phyloP scores from a whole-genome alignment of 2,113 vertebrate genomes.

The Alouatta palliata region DNA sequence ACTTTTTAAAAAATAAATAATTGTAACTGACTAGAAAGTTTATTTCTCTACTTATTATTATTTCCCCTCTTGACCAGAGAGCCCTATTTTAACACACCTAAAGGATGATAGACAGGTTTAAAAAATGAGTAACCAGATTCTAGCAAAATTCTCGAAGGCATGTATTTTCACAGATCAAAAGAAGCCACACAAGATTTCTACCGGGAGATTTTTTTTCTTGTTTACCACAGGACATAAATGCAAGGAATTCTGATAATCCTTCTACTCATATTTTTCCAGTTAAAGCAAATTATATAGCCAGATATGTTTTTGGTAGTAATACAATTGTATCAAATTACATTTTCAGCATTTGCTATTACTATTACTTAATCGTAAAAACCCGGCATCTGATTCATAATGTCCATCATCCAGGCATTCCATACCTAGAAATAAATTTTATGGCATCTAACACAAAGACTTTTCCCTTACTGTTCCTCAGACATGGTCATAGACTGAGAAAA shows the following conservation, averaged over 20 bases:
- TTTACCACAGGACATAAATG: constrained; percentile 14
- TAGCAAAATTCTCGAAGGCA: background rate
- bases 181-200: background rate
- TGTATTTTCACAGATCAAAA: background rate
- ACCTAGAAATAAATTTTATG: background rate
- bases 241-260: constrained; percentile 25
- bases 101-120: background rate
- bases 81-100: background rate
- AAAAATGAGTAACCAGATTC: background rate
- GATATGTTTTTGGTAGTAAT: background rate
- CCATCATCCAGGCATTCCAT: background rate
- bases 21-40: background rate
- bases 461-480: background rate
- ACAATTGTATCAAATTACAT: background rate
- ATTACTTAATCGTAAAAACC: background rate
- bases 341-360: constrained; percentile 12
- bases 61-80: background rate
- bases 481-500: background rate
- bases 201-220: background rate
- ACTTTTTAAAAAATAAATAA: background rate
- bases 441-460: background rate
- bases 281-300: background rate
- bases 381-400: background rate
- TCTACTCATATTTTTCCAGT: background rate
- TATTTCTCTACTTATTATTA: background rate